Conservation (phyloP, 2,888 invertebrate species). For the Bimastos eiseni region DNA sequence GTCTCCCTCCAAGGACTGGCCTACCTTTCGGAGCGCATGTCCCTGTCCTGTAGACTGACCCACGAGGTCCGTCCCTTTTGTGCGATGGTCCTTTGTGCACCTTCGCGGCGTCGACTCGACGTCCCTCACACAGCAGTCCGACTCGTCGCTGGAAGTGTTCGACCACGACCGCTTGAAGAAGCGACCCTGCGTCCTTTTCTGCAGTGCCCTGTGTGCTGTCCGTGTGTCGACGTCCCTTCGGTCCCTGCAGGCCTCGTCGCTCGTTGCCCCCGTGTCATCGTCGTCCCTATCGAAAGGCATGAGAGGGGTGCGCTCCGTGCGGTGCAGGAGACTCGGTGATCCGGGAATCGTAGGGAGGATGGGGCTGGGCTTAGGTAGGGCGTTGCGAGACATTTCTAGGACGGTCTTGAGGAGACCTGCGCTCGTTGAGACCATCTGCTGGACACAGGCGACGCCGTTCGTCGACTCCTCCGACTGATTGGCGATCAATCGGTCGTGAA, state of each 20-base stretch:
- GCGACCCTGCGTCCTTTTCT: neutral
- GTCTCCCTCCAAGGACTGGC: neutral
- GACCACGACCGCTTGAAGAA: slow-evolving; percentile 1
- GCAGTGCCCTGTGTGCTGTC: neutral
- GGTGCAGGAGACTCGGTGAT: neutral
- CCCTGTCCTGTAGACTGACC: neutral
- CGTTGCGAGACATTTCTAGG: neutral
- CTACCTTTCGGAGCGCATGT: neutral
- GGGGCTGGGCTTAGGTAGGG: neutral
- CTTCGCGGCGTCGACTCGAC: neutral
- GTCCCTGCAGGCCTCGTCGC: neutral
- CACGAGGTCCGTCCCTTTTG: too few species aligned
- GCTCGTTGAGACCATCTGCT: slow-evolving; percentile 28
- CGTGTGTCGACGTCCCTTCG: neutral
- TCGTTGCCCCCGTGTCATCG: neutral
- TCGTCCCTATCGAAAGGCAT: neutral
- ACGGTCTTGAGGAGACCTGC: slow-evolving; percentile 25
- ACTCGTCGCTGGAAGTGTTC: neutral
- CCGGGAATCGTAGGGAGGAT: neutral
- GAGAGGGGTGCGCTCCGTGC: neutral
- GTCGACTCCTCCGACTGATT: neutral
- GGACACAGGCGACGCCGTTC: slow-evolving; percentile 27
- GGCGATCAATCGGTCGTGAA: slow-evolving; percentile 13
- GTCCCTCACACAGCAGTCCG: neutral
- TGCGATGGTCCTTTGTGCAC: neutral